Evolutionary conservation across 2,797 vertebrate species (phyloP), one percentile per base, ranked within the genome.

Genomic region (Todus mexicanus): DNA sequence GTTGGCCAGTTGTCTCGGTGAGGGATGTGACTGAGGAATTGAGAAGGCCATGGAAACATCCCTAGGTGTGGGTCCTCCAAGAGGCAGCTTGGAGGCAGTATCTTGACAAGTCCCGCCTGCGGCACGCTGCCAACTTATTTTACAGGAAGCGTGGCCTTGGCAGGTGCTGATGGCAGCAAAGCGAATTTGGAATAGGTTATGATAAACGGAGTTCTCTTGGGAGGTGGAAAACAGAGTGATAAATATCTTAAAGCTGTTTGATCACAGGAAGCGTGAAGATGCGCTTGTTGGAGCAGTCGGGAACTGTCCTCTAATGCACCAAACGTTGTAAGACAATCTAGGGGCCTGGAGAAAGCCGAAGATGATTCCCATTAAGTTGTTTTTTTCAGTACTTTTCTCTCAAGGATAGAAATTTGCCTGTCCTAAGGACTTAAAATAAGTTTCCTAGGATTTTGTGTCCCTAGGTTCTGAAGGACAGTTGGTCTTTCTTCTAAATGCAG

Each of bases 131-230:
- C 91, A 71, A 5, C 27, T 71, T n/a, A 9, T 18, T 72, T 85
- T 95, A 51, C 53, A 57, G 84, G 45, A 93, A 86, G 71, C 60
- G 1, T 7, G 68, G 74, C 77, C 85, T 83, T 82, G 87, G 79
- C 87, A 91, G 83, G 89, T 90, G 85, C 13, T 89, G 83, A 70
- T 92, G 91, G 85, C 83, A 94, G 92, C 89, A 89, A 87, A 94
- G 82, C 74, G 69, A 77, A 80, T 84, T 65, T 85, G 66, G 48
- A 70, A 29, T 19, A 43, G 53, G 29, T 71, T 77, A 89, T 74
- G 93, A 80, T 87, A 92, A 76, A 87, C 64, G 35, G 88, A 82
- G 9, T 40, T 91, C 57, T 94, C 87, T n/a, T 51, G 78, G 56
- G 77, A 76, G 76, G 59, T 31, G 65, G 80, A 16, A 42, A 66